phyloP scores from a whole-genome alignment of 2,888 invertebrate species.

The Ormyrus pomaceus region DNA sequence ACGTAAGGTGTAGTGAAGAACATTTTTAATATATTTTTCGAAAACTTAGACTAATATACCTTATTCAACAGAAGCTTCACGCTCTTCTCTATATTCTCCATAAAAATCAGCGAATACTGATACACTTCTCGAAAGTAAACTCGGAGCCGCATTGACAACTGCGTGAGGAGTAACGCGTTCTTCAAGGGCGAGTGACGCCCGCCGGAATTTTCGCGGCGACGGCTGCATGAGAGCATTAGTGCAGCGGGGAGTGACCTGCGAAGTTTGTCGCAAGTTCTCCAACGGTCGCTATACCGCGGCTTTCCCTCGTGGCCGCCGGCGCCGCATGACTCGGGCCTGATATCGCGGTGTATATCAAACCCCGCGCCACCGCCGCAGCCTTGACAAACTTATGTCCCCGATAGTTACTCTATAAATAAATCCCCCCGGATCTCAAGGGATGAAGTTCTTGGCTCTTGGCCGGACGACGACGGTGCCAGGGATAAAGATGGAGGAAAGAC shows the following conservation, averaged over 20 bases:
- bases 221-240: conserved; percentile 51
- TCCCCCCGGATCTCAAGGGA: conserved; percentile 55
- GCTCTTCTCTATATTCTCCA: no score
- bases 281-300: conserved; percentile 53
- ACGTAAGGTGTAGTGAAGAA: no score
- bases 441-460: conserved; percentile 1
- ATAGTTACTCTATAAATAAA: conserved; percentile 71
- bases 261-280: conserved; percentile 62
- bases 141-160: no score
- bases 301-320: conserved; percentile 66
- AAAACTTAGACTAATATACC: no score
- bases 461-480: not conserved
- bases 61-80: no score
- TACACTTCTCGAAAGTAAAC: no score
- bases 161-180: conserved; percentile 57
- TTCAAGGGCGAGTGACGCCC: conserved; percentile 16
- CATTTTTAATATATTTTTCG: no score
- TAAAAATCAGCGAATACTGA: no score
- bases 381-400: conserved; percentile 70
- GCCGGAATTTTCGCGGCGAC: conserved; percentile 52
- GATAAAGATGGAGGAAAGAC: conserved; percentile 6
- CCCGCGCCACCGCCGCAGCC: conserved; percentile 43
- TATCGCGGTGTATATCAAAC: conserved; percentile 60
- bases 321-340: conserved; percentile 21
- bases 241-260: conserved; percentile 9